A percentile compares a stretch with the other conserved stretches of the same genome.
phyloP scores from a whole-genome alignment of 92 coral and sea anemone genomes.

The Heliopora coerulea region DNA sequence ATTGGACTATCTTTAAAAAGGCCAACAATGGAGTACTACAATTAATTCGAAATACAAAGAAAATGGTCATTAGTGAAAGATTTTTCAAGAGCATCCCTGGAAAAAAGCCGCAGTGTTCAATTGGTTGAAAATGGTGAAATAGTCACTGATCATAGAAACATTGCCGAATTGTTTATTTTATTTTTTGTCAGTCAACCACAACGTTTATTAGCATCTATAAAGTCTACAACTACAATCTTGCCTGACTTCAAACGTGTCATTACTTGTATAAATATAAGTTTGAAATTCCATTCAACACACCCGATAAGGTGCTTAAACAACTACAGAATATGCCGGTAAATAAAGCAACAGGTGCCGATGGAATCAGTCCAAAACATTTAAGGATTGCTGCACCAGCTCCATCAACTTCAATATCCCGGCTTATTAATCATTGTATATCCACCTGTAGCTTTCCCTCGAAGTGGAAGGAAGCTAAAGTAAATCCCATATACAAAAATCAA shows the following conservation, averaged over 20 bases:
- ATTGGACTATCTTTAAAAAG: no score
- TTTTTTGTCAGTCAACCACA: slow-evolving; percentile 25
- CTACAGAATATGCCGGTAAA: slow-evolving; percentile 33
- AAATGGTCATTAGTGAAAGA: no score
- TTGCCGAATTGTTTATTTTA: slow-evolving; percentile 28
- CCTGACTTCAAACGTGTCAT: background rate
- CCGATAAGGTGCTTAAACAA: slow-evolving; percentile 21
- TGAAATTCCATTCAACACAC: slow-evolving; percentile 27
- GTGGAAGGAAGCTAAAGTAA: slow-evolving; percentile 41
- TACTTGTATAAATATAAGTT: background rate
- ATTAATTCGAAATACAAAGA: no score
- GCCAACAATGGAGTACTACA: no score
- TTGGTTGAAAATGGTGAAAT: slow-evolving; percentile 6
- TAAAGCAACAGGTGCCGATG: slow-evolving; percentile 42
- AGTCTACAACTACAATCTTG: no score
- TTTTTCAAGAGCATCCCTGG: slow-evolving; percentile 1
- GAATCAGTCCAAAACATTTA: slow-evolving; percentile 13
- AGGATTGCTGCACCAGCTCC: slow-evolving; percentile 26
- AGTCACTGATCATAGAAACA: slow-evolving; percentile 8
- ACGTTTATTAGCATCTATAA: background rate
- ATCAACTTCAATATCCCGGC: slow-evolving; percentile 10
- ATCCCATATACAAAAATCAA: slow-evolving; percentile 16
- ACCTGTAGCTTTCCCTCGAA: slow-evolving; percentile 22
- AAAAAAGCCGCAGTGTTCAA: slow-evolving; percentile 8
- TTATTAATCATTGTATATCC: slow-evolving; percentile 25